Base-by-base conservation (phyloP, 1,140 invertebrate species). In the Hydropsyche tenuis region DNA sequence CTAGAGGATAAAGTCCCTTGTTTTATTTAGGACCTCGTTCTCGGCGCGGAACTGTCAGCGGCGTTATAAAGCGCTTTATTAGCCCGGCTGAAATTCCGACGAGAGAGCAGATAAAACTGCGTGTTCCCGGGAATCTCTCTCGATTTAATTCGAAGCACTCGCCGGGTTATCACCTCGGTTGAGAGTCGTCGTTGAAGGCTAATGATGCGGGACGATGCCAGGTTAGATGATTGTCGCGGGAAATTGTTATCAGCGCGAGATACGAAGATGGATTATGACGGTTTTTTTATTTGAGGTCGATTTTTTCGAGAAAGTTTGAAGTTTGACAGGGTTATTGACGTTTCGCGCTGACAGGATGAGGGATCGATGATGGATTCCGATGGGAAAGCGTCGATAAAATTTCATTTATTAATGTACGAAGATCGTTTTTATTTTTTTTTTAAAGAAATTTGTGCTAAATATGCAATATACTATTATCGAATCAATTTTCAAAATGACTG, bases 301-400 rank as follows among this genome's bases (percentile, higher is more conserved):
- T 53, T 18, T 20, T 20, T 12, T n/a, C 1, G 45, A 16, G 48
- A n/a, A 7, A 53, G 48, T 20, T 53, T 53, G 48, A 53, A 53
- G 48, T 53, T 53, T 53, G 48, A 53, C 48, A 53, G 48, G 48
- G 48, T 53, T 53, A 53, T 53, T 53, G 48, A 53, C 14, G 48
- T 53, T 53, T 53, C 16, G 48, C 48, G 16, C 9, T 20, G 48
- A 18, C 48, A 53, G 48, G 18, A 53, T 53, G 48, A 53, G n/a
- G 16, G 48, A 53, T 53, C 16, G 48, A n/a, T 16, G 45, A 46
- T 46, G 14, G 14, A 14, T 43, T 43, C 42, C n/a, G n/a, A n/a
- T n/a, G n/a, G n/a, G n/a, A n/a, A n/a, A n/a, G n/a, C n/a, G n/a
- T n/a, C n/a, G n/a, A n/a, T n/a, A n/a, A n/a, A n/a, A n/a, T n/a